Base-by-base conservation (phyloP, 2,888 invertebrate species). In the Caenorhabditis sp. region DNA sequence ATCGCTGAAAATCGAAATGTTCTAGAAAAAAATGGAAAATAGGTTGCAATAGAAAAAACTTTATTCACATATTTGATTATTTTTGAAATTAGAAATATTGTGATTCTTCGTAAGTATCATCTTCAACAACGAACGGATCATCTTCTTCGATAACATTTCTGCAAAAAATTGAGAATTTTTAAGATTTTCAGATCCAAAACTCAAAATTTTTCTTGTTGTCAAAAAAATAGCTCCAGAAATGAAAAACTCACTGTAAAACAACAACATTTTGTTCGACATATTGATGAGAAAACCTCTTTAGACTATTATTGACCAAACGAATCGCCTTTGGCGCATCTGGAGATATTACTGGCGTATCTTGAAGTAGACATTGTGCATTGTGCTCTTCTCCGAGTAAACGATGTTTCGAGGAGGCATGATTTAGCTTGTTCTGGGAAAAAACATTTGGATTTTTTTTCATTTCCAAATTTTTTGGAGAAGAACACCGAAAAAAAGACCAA, bases 401-500 rank as follows among this genome's bases (percentile, higher is more conserved):
- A 50, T 81, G 81, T 51, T 69, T 67, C 23, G 69, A 37, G 10
- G 66, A 66, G 4, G 78, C 37, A 57, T 81, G 81, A 43, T 71
- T 64, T 17, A 76, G 69, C 69, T 81, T 78, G 3, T 71, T 62
- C 77, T 77, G 58, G 31, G 76, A 64, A n/a, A n/a, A n/a, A n/a
- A n/a, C n/a, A 37, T 61, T n/a, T 51, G 10, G 6, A 53, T 19
- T 36, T 53, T 53, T 27, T 19, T 55, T 17, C 8, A 17, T 23
- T 36, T 36, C 36, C 5, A 36, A 8, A 36, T 53, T 23, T 21
- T 21, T 21, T 53, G 19, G 53, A 53, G 14, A 53, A 53, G 14
- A 53, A n/a, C n/a, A n/a, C n/a, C n/a, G n/a, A n/a, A n/a, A n/a
- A n/a, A n/a, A n/a, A n/a, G n/a, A n/a, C n/a, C n/a, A n/a, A n/a